phyloP scores from a whole-genome alignment of 2,888 invertebrate species.

The Merodon equestris region DNA sequence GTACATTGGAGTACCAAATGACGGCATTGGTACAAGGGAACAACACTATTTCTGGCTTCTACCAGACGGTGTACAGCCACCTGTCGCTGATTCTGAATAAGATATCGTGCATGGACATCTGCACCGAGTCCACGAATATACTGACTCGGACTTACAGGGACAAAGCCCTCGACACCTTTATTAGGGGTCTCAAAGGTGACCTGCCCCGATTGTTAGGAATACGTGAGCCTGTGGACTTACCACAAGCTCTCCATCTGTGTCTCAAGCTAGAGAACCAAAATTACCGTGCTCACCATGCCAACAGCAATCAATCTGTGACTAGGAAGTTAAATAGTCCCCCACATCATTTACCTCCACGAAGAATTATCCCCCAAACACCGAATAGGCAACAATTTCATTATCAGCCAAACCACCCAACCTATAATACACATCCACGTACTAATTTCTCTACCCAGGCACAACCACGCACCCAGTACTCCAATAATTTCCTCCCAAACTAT shows the following conservation, averaged over 20 bases:
- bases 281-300: too few species aligned
- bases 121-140: too few species aligned
- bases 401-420: too few species aligned
- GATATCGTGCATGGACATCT: slow-evolving; percentile 32
- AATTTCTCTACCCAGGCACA: too few species aligned
- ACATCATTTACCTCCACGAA: too few species aligned
- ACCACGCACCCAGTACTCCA: too few species aligned
- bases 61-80: slow-evolving; percentile 43
- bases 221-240: slow-evolving; percentile 52
- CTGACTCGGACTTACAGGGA: slow-evolving; percentile 2
- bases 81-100: slow-evolving; percentile 54
- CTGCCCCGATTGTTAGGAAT: slow-evolving; percentile 61
- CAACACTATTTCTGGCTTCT: slow-evolving; percentile 37
- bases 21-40: slow-evolving; percentile 35
- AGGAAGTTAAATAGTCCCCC: too few species aligned
- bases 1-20: slow-evolving; percentile 57
- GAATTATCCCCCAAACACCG: too few species aligned
- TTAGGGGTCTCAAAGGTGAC: slow-evolving; percentile 61
- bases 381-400: too few species aligned
- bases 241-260: slow-evolving; percentile 49
- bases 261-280: slow-evolving; percentile 52
- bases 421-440: too few species aligned
- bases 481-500: too few species aligned
- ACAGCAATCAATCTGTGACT: too few species aligned
- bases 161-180: slow-evolving; percentile 55